Evolutionary conservation across 1,140 invertebrate genomes (phyloP).

Genomic region (Dufourea novaeangliae): DNA sequence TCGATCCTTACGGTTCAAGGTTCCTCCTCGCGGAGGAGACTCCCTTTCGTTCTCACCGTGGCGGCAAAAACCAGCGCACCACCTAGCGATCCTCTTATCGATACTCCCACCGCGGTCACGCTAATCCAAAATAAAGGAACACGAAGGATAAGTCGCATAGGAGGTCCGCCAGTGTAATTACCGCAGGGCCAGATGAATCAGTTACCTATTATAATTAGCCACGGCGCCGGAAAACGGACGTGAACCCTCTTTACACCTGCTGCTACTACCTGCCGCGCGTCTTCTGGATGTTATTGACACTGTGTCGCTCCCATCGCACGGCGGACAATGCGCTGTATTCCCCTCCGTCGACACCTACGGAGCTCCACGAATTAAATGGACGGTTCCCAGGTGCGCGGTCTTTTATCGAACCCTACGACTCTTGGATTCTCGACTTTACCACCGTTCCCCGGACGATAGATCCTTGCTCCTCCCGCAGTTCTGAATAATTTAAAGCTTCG

Average conservation of each 20-base stretch:
- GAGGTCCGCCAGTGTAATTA: conserved; percentile 58
- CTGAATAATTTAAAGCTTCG: not conserved
- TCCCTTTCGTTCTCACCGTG: conserved; percentile 42
- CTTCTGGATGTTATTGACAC: conserved; percentile 43
- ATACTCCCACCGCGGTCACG: not conserved
- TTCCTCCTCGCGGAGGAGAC: conserved; percentile 11
- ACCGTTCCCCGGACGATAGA: not conserved
- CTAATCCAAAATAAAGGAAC: conserved; percentile 4
- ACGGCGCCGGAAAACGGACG: conserved; percentile 54
- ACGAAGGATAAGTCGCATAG: conserved; percentile 13
- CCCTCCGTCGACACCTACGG: not conserved
- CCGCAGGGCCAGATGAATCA: conserved; percentile 49
- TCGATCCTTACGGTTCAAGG: conserved; percentile 28
- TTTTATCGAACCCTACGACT: not conserved
- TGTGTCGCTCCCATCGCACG: conserved; percentile 37
- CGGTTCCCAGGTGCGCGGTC: conserved; percentile 3
- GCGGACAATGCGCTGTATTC: conserved; percentile 21
- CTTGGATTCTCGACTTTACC: not conserved
- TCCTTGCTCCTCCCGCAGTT: not conserved
- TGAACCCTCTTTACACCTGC: conserved; percentile 45
- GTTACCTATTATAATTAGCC: conserved; percentile 63
- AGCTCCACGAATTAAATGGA: conserved; percentile 5
- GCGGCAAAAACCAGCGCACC: not conserved
- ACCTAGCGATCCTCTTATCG: conserved; percentile 34
- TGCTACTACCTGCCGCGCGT: not conserved